Conservation (phyloP, 2,113 vertebrate genomes). For the Sylvicapra grimmia region DNA sequence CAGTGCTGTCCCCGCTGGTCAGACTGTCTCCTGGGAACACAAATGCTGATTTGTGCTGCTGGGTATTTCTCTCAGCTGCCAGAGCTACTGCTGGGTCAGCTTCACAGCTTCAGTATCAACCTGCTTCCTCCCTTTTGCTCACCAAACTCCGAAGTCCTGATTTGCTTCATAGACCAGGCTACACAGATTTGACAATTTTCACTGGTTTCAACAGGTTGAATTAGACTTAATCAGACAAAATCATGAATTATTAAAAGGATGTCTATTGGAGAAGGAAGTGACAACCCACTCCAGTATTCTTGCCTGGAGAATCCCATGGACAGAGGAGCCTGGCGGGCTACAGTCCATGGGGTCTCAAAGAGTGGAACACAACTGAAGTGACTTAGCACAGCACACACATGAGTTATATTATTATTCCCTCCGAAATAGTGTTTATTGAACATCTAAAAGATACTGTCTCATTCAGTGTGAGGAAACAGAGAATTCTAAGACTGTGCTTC, state of each 20-base stretch:
- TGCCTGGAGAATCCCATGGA: neutral
- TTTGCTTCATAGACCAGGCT: neutral
- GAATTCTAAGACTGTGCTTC: neutral
- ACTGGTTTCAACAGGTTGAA: neutral
- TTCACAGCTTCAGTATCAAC: neutral
- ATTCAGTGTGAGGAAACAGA: neutral
- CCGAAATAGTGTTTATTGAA: neutral
- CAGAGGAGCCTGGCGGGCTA: neutral
- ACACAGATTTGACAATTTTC: neutral
- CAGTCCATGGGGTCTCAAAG: neutral
- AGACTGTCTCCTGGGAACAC: neutral
- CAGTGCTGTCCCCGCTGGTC: neutral
- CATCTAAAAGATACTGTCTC: neutral
- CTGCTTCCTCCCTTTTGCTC: neutral
- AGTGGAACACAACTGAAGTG: fast-evolving
- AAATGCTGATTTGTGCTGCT: neutral
- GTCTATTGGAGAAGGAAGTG: neutral
- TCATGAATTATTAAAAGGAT: neutral
- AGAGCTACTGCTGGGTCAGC: neutral
- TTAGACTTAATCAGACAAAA: neutral
- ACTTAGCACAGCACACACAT: neutral
- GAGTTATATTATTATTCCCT: neutral
- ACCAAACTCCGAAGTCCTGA: neutral
- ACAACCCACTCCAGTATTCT: neutral
- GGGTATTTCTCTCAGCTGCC: neutral